Conservation (phyloP, 2,797 vertebrate genomes). For the Phataginus tricuspis region DNA sequence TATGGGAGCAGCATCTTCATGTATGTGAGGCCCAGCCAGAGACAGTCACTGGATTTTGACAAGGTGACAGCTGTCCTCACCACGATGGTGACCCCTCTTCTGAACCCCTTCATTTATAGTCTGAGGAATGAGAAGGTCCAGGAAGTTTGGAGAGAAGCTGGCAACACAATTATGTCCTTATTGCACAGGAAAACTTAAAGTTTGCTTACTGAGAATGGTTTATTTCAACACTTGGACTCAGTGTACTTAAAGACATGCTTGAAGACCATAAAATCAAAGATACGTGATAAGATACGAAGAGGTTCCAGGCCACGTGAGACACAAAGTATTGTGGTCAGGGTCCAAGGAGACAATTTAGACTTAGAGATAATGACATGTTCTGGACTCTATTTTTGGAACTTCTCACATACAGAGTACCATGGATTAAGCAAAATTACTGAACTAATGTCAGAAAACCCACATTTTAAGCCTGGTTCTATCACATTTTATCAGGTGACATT, state of each 20-base stretch:
- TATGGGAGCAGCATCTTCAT: slow-evolving; percentile 41
- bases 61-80: slow-evolving; percentile 18
- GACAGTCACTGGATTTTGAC: not conserved
- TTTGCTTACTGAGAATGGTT: not conserved
- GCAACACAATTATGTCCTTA: not conserved
- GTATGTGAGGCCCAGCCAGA: slow-evolving; percentile 60
- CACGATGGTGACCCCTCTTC: slow-evolving; percentile 30
- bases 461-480: not conserved
- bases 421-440: not conserved
- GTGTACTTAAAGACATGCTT: not conserved
- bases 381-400: not conserved
- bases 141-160: slow-evolving; percentile 20
- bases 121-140: slow-evolving; percentile 56
- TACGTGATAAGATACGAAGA: not conserved
- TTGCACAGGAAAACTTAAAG: not conserved
- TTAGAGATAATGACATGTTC: not conserved
- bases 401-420: not conserved
- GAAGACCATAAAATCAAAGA: not conserved
- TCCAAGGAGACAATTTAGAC: not conserved
- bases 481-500: not conserved
- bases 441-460: not conserved
- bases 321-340: not conserved
- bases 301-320: not conserved
- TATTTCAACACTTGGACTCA: not conserved
- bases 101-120: slow-evolving; percentile 59